Percentiles rank a stretch among this genome's conserved stretches.
Evolutionary conservation across 2,797 vertebrate species (phyloP).

Genomic region (Phoeniculus purpureus): DNA sequence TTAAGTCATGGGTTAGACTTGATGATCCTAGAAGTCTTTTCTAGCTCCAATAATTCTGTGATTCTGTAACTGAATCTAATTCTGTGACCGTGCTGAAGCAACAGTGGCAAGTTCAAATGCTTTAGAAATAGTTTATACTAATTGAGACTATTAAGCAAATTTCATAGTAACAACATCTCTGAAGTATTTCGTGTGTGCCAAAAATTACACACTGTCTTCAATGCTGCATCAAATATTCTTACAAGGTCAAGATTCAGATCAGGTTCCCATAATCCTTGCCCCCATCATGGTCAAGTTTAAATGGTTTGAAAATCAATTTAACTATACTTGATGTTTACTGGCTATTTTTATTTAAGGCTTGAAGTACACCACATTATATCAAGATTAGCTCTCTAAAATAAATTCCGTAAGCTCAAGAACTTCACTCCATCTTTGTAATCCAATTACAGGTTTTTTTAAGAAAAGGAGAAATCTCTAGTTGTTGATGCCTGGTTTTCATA

Average conservation of each 20-base stretch:
- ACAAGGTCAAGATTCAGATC: conserved; percentile 29
- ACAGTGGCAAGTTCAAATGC: neutral
- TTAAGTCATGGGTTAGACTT: too few relatives aligned
- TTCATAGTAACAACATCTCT: neutral
- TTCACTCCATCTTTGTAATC: conserved; percentile 15
- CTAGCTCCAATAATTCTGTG: too few relatives aligned
- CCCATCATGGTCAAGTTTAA: conserved; percentile 37
- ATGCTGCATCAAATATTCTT: neutral
- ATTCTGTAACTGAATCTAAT: neutral
- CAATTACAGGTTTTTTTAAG: neutral
- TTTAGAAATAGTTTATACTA: neutral
- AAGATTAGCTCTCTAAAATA: conserved; percentile 35
- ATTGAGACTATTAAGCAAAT: neutral
- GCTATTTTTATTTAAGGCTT: conserved; percentile 66
- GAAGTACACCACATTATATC: neutral
- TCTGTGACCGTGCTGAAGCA: neutral
- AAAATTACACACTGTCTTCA: neutral
- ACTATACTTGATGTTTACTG: conserved; percentile 55
- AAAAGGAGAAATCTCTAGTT: neutral
- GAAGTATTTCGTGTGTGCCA: neutral
- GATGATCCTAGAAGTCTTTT: neutral
- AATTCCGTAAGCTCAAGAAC: conserved; percentile 33
- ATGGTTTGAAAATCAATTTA: conserved; percentile 61
- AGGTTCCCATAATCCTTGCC: conserved; percentile 5
- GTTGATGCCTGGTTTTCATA: neutral